phyloP scores from a whole-genome alignment of 2,888 invertebrate genomes.

The Empis livida region DNA sequence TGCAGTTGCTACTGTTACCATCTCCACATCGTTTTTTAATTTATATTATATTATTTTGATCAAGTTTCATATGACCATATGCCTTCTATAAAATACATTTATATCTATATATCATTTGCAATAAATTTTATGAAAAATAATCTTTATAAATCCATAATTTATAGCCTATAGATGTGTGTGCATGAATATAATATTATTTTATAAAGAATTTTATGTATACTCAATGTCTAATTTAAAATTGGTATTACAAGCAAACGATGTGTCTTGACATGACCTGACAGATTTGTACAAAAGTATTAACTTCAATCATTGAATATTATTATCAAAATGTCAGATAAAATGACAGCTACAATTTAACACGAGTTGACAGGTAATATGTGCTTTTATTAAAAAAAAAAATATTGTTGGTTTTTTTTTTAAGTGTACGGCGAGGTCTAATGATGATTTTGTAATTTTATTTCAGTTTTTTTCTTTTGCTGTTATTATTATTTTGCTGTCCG shows the following conservation, averaged over 20 bases:
- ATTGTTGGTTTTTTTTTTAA: neutral
- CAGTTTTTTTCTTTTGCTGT: neutral
- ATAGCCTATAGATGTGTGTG: too few relatives aligned
- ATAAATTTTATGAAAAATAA: too few relatives aligned
- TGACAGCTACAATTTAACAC: constrained; percentile 20
- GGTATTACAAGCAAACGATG: neutral
- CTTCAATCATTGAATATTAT: constrained; percentile 22
- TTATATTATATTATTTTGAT: too few relatives aligned
- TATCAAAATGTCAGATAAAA: constrained; percentile 19
- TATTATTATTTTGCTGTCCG: neutral
- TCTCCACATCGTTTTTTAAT: too few relatives aligned
- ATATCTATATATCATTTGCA: too few relatives aligned
- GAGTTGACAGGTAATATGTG: constrained; percentile 18
- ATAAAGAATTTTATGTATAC: too few relatives aligned
- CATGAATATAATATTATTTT: too few relatives aligned
- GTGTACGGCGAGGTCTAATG: neutral
- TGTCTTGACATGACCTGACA: constrained; percentile 19
- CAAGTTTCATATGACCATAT: too few relatives aligned
- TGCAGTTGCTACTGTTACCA: too few relatives aligned
- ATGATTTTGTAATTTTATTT: neutral
- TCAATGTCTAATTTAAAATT: too few relatives aligned
- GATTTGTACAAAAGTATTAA: constrained; percentile 21
- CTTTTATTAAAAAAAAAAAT: neutral
- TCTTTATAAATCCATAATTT: too few relatives aligned
- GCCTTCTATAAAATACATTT: too few relatives aligned